Conservation (phyloP, 2,113 vertebrate genomes). For the Nyctibius bracteatus region DNA sequence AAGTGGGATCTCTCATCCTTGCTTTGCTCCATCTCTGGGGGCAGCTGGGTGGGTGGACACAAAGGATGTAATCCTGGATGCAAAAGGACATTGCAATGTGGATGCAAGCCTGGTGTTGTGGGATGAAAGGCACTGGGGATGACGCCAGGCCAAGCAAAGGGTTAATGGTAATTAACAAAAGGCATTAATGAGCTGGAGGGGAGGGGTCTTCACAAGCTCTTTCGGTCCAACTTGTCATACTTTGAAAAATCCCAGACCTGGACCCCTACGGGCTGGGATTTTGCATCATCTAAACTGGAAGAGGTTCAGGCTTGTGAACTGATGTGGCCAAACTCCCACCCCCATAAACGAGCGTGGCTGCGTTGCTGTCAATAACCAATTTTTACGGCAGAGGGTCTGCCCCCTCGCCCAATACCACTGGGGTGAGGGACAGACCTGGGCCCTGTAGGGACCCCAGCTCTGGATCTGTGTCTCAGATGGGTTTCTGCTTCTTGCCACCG, state of each 20-base stretch:
- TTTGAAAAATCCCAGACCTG: not conserved
- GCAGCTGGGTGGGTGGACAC: too few relatives aligned
- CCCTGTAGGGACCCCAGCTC: not conserved
- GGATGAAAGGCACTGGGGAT: not conserved
- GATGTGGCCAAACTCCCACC: not conserved
- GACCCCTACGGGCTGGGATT: not conserved
- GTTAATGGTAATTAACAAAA: not conserved
- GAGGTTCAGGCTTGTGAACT: not conserved
- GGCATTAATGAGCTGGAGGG: not conserved
- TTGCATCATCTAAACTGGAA: not conserved
- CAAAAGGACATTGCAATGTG: not conserved
- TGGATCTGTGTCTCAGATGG: not conserved
- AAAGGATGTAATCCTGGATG: not conserved
- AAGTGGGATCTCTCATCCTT: not conserved
- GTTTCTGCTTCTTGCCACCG: not conserved
- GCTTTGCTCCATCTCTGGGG: not conserved
- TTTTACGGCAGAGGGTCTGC: not conserved
- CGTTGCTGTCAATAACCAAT: not conserved
- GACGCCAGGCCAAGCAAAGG: not conserved
- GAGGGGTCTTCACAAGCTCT: not conserved
- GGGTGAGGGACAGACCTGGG: not conserved
- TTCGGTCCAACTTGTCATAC: not conserved
- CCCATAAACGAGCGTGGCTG: accelerated
- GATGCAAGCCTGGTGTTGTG: not conserved
- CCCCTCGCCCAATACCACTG: accelerated